Base-by-base conservation (phyloP, 2,113 vertebrate species). In the Pterophyllum scalare region DNA sequence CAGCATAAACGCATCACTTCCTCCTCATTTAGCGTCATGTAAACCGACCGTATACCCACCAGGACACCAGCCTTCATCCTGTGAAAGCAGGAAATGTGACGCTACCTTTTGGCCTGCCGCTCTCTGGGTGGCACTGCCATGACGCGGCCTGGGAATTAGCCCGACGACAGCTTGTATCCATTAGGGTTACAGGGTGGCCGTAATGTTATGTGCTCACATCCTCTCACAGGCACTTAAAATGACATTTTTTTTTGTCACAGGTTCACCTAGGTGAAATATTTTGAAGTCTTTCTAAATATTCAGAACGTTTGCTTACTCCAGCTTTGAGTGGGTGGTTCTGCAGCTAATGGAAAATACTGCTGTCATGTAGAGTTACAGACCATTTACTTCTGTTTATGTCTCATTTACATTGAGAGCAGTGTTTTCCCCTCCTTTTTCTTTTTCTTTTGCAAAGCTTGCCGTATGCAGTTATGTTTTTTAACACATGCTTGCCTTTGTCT, bases 1-100 rank as follows among this genome's bases (percentile, higher is more conserved):
- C 87, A 91, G 87, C 60, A 61, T 94, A 95, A 95, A 95, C 93
- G 87, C 85, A 91, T 83, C 89, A 86, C 94, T 95, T 95, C 95
- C 94, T 90, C 59, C 82, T 90, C 89, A 38, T 91, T 83, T 70
- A 78, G 77, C 58, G 2, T 59, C 86, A 91, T 90, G 88, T 95
- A 94, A 95, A 95, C 94, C 1, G 74, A 89, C 15, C 52, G 20
- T 38, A 17, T 84, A 77, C 67, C 82, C 85, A 77, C 58, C 75
- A 58, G 75, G 81, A 74, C 87, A 64, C 60, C 86, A 31, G 81
- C 59, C 84, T 20, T 40, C 79, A 43, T 89, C 86, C 88, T 85
- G 75, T 61, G 62, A 31, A 40, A 62, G 86, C 80, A 91, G 92
- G 86, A 90, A 82, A 49, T 13, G 60, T 75, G 80, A 87, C 28